Conservation (phyloP, 2,888 invertebrate species). For the Stomorhina lunata region DNA sequence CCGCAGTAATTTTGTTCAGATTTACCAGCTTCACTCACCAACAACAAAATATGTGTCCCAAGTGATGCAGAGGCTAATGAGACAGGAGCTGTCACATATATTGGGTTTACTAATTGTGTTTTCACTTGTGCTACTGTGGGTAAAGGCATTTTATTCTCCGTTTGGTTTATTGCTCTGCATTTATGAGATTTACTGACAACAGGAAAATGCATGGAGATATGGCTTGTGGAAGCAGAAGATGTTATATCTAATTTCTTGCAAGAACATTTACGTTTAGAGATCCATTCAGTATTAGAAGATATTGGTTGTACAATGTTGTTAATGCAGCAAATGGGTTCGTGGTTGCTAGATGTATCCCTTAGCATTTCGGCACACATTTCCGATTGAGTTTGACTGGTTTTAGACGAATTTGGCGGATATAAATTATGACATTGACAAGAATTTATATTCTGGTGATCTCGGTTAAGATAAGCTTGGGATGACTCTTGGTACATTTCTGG, state of each 20-base stretch:
- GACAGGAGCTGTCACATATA: neutral
- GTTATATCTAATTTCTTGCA: neutral
- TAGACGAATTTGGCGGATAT: constrained; percentile 29
- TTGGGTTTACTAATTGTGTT: neutral
- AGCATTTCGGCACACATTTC: constrained; percentile 15
- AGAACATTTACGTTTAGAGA: constrained; percentile 21
- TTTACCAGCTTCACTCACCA: no score
- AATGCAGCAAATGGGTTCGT: constrained; percentile 16
- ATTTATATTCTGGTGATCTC: constrained; percentile 71
- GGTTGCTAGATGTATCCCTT: constrained; percentile 41
- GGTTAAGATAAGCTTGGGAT: constrained; percentile 70
- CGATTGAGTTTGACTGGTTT: constrained; percentile 20
- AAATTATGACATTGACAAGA: constrained; percentile 6
- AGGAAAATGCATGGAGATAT: constrained; percentile 12
- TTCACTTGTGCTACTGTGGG: neutral
- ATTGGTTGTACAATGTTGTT: constrained; percentile 31
- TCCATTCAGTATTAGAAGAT: neutral
- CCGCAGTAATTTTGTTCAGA: no score
- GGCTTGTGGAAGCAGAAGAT: constrained; percentile 17
- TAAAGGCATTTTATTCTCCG: neutral
- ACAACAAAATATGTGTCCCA: no score
- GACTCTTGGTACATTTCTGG: constrained; percentile 62
- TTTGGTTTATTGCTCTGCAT: neutral
- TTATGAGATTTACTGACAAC: constrained; percentile 11
- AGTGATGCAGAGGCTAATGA: no score